Percentiles rank a stretch among this genome's conserved stretches.
phyloP scores from a whole-genome alignment of 2,113 vertebrate species.

The Rhabdornis inornatus region DNA sequence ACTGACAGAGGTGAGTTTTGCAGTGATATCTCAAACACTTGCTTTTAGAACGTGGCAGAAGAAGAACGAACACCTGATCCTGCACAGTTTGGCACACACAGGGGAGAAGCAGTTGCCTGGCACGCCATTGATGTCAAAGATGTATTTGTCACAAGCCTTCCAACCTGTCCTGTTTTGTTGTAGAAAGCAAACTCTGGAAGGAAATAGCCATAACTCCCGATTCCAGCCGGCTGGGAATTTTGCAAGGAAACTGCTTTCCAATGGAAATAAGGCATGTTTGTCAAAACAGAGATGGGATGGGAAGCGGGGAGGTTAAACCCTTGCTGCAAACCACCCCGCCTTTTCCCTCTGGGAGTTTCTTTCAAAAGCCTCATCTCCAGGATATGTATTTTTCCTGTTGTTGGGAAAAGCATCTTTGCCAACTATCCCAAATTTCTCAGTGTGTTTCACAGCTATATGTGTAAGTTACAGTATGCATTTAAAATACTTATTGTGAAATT shows the following conservation, averaged over 20 bases:
- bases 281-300: neutral
- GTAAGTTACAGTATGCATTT: neutral
- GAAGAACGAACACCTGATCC: neutral
- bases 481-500: neutral
- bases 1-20: neutral
- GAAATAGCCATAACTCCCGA: neutral
- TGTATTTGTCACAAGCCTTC: neutral
- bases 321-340: neutral
- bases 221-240: neutral
- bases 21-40: neutral
- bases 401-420: neutral
- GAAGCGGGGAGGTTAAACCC: neutral
- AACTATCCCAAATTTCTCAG: neutral
- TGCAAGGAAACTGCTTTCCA: neutral
- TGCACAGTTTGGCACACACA: rapidly evolving
- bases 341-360: neutral
- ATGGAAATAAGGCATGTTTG: neutral
- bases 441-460: rapidly evolving
- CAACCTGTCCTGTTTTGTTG: neutral
- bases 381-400: neutral
- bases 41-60: neutral
- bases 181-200: neutral
- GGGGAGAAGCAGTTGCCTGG: neutral
- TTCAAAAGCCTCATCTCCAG: neutral
- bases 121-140: neutral